Base-by-base conservation (phyloP, 2,113 vertebrate species). In the Chloropsis cyanopogon region DNA sequence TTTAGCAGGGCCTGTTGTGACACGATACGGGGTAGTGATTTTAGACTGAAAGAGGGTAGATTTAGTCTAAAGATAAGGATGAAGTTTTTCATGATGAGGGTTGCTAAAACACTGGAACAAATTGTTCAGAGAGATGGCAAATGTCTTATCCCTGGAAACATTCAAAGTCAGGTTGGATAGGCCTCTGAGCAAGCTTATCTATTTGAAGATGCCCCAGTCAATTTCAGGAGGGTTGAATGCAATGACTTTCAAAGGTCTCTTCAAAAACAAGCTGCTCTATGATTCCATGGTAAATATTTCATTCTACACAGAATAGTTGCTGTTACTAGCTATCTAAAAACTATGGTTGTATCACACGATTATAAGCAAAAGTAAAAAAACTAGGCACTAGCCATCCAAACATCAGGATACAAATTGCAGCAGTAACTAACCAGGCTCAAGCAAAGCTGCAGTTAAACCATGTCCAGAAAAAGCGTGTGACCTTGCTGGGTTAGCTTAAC, bases 11-110 rank as follows among this genome's bases (percentile, higher is more conserved):
- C 17, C 29, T 80, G 6, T 64, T 56, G 35, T 31, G 35, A 44
- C 11, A 50, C 0, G 0, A 15, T 24, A 18, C 46, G 4, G 35
- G 5, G 20, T 15, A 60, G 52, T 12, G 28, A 16, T 26, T 44
- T 90, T 56, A 70, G 29, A 35, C 8, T 65, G 6, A 46, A 79
- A 59, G 20, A 46, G 16, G 10, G 24, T 28, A 57, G 24, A 44
- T 64, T 29, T 23, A 29, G 37, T 50, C 15, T 39, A 39, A 56
- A 57, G 33, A 33, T 14, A 44, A 37, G 24, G 24, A 33, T 37
- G 15, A 25, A 28, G 24, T 10, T 18, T 35, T 68, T 44, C 14
- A 8, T 28, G 1, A 26, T 37, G 31, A 46, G 8, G 5, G 3
- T 31, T 52, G 24, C 17, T n/a, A 12, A 70, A 50, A 41, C 11